phyloP scores from a whole-genome alignment of 1,140 invertebrate genomes.

The Dendrolimus kikuchii region DNA sequence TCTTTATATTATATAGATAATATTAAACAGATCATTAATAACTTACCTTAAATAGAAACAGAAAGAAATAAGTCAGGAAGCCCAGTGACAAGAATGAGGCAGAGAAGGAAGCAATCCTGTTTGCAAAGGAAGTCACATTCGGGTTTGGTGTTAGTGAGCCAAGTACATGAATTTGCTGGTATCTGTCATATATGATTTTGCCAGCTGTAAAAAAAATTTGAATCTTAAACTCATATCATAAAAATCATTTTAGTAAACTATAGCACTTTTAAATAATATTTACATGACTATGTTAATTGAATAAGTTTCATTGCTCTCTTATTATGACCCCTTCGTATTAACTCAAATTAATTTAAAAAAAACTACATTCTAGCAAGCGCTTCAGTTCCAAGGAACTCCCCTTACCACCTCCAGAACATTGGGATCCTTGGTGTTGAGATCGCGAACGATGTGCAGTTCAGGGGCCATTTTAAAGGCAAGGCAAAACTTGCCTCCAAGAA shows the following conservation, averaged over 20 bases:
- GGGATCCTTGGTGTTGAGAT: too few species aligned
- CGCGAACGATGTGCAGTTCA: too few species aligned
- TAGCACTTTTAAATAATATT: neutral
- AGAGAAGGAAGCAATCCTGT: constrained; percentile 58
- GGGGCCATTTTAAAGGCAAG: too few species aligned
- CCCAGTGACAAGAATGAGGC: constrained; percentile 56
- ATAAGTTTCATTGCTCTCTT: too few species aligned
- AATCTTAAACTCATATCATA: constrained; percentile 26
- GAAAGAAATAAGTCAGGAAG: constrained; percentile 56
- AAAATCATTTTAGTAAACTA: neutral
- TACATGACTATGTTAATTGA: too few species aligned
- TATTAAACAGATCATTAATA: neutral
- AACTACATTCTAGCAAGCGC: too few species aligned
- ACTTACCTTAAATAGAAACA: constrained; percentile 64
- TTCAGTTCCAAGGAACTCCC: too few species aligned
- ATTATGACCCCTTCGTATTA: neutral
- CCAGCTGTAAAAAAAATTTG: constrained; percentile 59
- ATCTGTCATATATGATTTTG: constrained; percentile 68
- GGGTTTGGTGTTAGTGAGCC: constrained; percentile 64
- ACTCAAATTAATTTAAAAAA: too few species aligned
- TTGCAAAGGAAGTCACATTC: constrained; percentile 61
- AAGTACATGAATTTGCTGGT: constrained; percentile 62
- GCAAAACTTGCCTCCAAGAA: too few species aligned
- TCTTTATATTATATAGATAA: too few species aligned
- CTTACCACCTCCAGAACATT: too few species aligned